Percentiles rank a stretch among this genome's conserved stretches.
Evolutionary conservation across 2,113 vertebrate genomes (phyloP).

Genomic region (Triplophysa siluroides): DNA sequence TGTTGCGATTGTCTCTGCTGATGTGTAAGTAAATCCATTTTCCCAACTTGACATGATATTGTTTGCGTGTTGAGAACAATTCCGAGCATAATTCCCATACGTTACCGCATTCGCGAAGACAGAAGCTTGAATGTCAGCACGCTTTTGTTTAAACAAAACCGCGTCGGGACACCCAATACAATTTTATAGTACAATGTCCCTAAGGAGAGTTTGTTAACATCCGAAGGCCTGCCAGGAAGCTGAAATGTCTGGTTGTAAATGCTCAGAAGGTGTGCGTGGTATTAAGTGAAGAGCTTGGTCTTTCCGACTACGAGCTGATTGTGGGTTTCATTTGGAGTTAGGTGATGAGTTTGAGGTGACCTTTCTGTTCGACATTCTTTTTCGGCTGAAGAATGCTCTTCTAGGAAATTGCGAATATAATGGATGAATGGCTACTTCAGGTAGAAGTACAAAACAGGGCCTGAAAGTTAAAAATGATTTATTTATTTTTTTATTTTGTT

Average conservation of each 20-base stretch:
- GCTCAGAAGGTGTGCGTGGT: slow-evolving; percentile 61
- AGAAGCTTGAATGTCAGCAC: neutral
- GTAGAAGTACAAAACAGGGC: neutral
- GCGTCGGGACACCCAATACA: slow-evolving; percentile 55
- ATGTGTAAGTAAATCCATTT: slow-evolving; percentile 45
- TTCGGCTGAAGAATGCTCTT: slow-evolving; percentile 20
- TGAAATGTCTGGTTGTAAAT: slow-evolving; percentile 16
- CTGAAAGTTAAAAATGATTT: neutral
- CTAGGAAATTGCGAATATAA: slow-evolving; percentile 20
- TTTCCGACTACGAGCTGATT: slow-evolving; percentile 48
- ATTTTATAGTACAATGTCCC: slow-evolving; percentile 56
- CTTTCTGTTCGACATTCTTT: slow-evolving; percentile 39
- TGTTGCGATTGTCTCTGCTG: slow-evolving; percentile 55
- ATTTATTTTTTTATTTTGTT: too few relatives aligned
- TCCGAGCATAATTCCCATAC: slow-evolving; percentile 10
- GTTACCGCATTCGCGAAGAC: neutral
- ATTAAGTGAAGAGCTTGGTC: neutral
- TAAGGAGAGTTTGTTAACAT: slow-evolving; percentile 46
- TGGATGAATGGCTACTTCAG: slow-evolving; percentile 26
- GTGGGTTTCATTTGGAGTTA: slow-evolving; percentile 58
- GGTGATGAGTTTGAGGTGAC: slow-evolving; percentile 56
- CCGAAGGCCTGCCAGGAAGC: neutral
- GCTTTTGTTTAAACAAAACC: slow-evolving; percentile 37
- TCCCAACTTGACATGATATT: slow-evolving; percentile 51
- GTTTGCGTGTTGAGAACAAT: slow-evolving; percentile 4